phyloP scores from a whole-genome alignment of 2,797 vertebrate genomes.

The Chaetophractus vellerosus region DNA sequence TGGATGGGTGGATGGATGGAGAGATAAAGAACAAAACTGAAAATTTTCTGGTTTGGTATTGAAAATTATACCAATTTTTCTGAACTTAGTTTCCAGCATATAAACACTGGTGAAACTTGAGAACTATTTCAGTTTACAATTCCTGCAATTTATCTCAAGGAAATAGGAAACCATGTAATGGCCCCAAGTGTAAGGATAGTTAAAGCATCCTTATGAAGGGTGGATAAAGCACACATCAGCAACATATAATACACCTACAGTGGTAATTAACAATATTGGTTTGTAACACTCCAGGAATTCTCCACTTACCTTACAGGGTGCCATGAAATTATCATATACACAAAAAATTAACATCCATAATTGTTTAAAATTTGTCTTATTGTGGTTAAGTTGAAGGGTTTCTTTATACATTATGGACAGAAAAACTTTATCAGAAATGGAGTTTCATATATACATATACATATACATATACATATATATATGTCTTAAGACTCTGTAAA shows the following conservation, averaged over 20 bases:
- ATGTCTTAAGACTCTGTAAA: slow-evolving; percentile 44
- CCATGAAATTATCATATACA: slow-evolving; percentile 40
- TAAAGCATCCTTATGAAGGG: slow-evolving; percentile 19
- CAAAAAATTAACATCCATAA: slow-evolving; percentile 66
- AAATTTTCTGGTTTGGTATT: slow-evolving; percentile 23
- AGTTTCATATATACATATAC: no score
- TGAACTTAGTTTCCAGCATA: not conserved
- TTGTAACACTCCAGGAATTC: slow-evolving; percentile 23
- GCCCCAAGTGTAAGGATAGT: not conserved
- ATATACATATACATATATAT: not conserved
- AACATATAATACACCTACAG: not conserved
- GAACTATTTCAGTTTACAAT: slow-evolving; percentile 49
- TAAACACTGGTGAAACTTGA: not conserved
- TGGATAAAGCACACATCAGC: not conserved
- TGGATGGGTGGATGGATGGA: not conserved
- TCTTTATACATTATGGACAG: no score
- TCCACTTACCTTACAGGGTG: slow-evolving; percentile 8
- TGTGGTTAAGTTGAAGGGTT: no score
- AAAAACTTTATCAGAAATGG: no score
- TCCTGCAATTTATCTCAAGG: slow-evolving; percentile 49
- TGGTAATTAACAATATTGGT: not conserved
- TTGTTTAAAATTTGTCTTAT: not conserved
- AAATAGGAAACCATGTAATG: slow-evolving; percentile 54
- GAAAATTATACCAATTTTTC: slow-evolving; percentile 18
- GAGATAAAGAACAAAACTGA: not conserved